phyloP scores from a whole-genome alignment of 2,888 invertebrate genomes.

The Rhabditophanes sp. region DNA sequence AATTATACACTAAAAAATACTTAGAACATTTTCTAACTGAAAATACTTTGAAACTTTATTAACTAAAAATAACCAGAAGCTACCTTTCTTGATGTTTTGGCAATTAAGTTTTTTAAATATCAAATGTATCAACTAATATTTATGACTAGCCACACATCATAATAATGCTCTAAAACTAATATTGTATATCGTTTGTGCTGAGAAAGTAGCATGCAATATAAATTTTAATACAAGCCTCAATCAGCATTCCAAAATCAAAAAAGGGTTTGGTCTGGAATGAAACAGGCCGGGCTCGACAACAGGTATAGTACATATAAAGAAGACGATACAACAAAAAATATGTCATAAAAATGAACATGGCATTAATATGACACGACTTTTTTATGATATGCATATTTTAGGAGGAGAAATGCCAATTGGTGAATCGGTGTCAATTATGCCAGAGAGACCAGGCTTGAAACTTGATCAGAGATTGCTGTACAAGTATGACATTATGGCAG shows the following conservation, averaged over 20 bases:
- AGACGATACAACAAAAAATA: not conserved
- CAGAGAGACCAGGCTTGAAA: constrained; percentile 32
- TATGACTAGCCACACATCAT: too few species aligned
- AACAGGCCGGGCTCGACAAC: not conserved
- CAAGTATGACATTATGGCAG: constrained; percentile 39
- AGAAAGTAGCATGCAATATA: too few species aligned
- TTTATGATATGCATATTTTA: too few species aligned
- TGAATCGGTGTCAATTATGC: constrained; percentile 25
- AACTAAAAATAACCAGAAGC: not conserved
- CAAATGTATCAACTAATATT: constrained; percentile 3
- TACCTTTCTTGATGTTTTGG: too few species aligned
- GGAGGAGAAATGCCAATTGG: constrained; percentile 40
- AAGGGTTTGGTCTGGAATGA: too few species aligned
- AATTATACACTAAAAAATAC: not conserved
- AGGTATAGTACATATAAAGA: not conserved
- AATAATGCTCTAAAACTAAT: too few species aligned
- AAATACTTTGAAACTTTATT: too few species aligned
- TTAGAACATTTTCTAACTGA: too few species aligned
- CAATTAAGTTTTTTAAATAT: too few species aligned
- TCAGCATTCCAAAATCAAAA: constrained; percentile 7
- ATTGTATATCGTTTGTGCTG: too few species aligned
- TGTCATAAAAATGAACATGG: not conserved
- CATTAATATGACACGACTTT: not conserved
- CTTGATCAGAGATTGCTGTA: constrained; percentile 38
- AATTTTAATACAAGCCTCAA: too few species aligned